Percentiles rank a stretch among this genome's conserved stretches.
Conservation (phyloP, 1,140 invertebrate species). For the Berghia stephanieae region DNA sequence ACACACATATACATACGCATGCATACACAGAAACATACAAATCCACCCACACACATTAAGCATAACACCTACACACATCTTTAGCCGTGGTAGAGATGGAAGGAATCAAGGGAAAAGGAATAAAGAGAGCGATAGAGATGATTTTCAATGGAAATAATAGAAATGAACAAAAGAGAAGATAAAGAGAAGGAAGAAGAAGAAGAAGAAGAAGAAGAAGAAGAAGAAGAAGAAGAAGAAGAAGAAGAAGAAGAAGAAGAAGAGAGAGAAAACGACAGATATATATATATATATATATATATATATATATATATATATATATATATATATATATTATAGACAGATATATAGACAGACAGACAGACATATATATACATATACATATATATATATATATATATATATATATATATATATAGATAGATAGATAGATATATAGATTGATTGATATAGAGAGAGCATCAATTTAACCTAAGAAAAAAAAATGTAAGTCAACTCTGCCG, state of each 20-base stretch:
- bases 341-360: no score
- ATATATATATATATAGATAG: no score
- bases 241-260: not conserved
- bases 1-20: slow-evolving; percentile 7
- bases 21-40: no score
- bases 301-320: slow-evolving; percentile 1
- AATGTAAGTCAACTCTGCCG: no score
- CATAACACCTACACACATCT: not conserved
- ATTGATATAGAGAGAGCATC: no score
- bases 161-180: no score
- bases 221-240: not conserved
- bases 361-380: not conserved
- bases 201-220: not conserved
- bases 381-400: not conserved
- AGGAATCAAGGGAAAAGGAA: not conserved
- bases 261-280: no score
- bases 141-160: no score
- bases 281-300: not conserved
- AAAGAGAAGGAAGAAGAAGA: not conserved
- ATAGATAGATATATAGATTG: no score
- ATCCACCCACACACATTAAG: slow-evolving; percentile 10
- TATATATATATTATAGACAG: no score
- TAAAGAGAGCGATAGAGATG: not conserved
- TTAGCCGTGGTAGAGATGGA: no score
- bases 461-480: no score